A percentile compares a stretch with the other conserved stretches of the same genome.
Evolutionary conservation across 2,888 invertebrate species (phyloP).

Genomic region (Patella ulyssiponensis): DNA sequence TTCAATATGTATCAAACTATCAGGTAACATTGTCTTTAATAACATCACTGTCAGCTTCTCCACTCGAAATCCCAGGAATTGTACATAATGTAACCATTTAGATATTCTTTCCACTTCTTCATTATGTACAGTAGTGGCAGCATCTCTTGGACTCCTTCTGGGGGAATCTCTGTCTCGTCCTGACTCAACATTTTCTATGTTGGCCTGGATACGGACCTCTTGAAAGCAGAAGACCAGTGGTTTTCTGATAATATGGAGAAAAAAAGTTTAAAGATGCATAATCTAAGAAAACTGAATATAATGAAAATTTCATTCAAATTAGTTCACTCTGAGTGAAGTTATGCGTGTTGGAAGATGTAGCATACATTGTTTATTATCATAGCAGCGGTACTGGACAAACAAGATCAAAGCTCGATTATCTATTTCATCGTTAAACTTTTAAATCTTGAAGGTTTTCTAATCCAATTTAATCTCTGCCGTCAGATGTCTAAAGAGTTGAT

Average conservation of each 20-base stretch:
- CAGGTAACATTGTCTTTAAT: constrained; percentile 67
- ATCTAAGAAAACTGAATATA: no score
- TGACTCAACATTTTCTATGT: constrained; percentile 28
- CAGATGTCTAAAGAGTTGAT: no score
- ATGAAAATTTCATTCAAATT: no score
- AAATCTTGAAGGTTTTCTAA: no score
- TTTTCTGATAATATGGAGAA: constrained; percentile 51
- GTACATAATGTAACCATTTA: constrained; percentile 18
- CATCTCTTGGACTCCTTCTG: constrained; percentile 12
- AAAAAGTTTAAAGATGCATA: no score
- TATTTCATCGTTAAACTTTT: no score
- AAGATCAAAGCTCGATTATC: no score
- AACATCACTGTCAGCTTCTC: constrained; percentile 70
- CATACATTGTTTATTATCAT: no score
- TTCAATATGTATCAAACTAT: constrained; percentile 71
- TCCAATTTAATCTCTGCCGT: no score
- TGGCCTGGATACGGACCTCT: constrained; percentile 67
- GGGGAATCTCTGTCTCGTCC: constrained; percentile 27
- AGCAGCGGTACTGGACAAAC: no score
- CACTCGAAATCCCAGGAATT: constrained; percentile 69
- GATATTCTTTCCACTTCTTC: constrained; percentile 9
- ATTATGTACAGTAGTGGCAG: constrained; percentile 3
- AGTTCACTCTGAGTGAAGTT: no score
- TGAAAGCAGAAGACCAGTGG: constrained; percentile 64
- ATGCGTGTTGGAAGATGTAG: no score